A percentile compares a stretch with the other conserved stretches of the same genome.
Conservation (phyloP, 1,140 invertebrate species). For the Aphelinus atriplicis region DNA sequence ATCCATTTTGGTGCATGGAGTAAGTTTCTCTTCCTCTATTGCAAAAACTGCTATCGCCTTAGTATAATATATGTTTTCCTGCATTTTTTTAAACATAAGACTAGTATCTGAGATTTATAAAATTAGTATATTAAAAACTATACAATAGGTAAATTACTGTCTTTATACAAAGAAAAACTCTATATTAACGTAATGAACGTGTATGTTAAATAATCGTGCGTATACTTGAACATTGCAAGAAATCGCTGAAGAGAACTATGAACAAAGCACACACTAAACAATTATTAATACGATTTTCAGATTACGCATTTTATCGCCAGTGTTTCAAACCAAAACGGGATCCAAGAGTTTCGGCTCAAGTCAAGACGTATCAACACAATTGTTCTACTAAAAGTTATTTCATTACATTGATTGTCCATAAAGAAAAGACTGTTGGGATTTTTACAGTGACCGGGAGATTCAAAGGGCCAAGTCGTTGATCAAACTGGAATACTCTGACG, state of each 20-base stretch:
- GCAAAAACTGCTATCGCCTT: slow-evolving; percentile 26
- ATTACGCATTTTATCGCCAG: too few species aligned
- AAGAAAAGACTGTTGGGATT: too few species aligned
- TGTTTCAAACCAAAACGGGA: too few species aligned
- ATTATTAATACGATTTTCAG: neutral
- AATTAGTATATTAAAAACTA: slow-evolving; percentile 32
- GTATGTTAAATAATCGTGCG: slow-evolving; percentile 8
- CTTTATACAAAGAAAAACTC: slow-evolving; percentile 31
- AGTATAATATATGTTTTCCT: slow-evolving; percentile 27
- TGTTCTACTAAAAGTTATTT: too few species aligned
- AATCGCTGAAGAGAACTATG: neutral
- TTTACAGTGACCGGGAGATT: too few species aligned
- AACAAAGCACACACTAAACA: neutral
- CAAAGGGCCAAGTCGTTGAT: too few species aligned
- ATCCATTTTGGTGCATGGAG: slow-evolving; percentile 38
- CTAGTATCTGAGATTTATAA: slow-evolving; percentile 41
- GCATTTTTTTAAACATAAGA: slow-evolving; percentile 37
- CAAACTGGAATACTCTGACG: too few species aligned
- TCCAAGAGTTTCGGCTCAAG: too few species aligned
- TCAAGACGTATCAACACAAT: too few species aligned
- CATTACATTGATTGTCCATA: too few species aligned
- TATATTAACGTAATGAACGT: slow-evolving; percentile 25
- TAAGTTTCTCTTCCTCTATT: slow-evolving; percentile 21
- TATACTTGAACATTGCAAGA: slow-evolving; percentile 17
- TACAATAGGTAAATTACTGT: slow-evolving; percentile 11